Conservation (phyloP, 2,888 invertebrate genomes). For the Drosophila neonasuta region DNA sequence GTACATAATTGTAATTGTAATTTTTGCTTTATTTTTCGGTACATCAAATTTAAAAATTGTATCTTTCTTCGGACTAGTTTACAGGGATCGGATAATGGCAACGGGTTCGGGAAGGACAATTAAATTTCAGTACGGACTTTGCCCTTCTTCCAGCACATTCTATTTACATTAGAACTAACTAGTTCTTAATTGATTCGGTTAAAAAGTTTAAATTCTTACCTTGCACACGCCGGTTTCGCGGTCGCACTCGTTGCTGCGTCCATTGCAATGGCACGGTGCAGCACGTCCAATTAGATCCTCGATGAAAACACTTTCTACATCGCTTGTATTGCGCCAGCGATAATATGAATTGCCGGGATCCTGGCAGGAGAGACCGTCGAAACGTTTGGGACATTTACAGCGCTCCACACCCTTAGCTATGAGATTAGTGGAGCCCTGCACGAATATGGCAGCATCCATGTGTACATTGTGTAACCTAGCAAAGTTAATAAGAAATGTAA, state of each 20-base stretch:
- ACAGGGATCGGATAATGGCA: too few species aligned
- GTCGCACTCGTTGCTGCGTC: constrained; percentile 89
- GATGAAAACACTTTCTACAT: constrained; percentile 85
- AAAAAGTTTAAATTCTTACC: constrained; percentile 83
- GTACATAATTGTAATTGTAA: too few species aligned
- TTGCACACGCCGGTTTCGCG: constrained; percentile 92
- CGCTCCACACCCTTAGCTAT: constrained; percentile 91
- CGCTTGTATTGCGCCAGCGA: constrained; percentile 86
- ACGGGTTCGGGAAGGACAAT: too few species aligned
- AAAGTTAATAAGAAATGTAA: background rate
- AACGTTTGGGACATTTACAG: constrained; percentile 91
- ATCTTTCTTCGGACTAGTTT: too few species aligned
- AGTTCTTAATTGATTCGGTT: background rate
- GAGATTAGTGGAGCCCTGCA: constrained; percentile 86
- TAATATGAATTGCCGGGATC: constrained; percentile 92
- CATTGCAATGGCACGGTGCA: constrained; percentile 91
- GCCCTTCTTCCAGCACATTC: too few species aligned
- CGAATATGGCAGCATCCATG: constrained; percentile 90
- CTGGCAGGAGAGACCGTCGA: constrained; percentile 95
- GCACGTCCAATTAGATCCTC: constrained; percentile 92
- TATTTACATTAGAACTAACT: background rate
- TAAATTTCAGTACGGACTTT: too few species aligned
- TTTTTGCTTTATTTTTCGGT: too few species aligned
- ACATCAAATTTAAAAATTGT: too few species aligned
- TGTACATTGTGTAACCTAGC: constrained; percentile 88